A percentile compares a stretch with the other conserved stretches of the same genome.
Evolutionary conservation across 2,888 invertebrate species (phyloP).

Genomic region (Eurytoma adleriae): DNA sequence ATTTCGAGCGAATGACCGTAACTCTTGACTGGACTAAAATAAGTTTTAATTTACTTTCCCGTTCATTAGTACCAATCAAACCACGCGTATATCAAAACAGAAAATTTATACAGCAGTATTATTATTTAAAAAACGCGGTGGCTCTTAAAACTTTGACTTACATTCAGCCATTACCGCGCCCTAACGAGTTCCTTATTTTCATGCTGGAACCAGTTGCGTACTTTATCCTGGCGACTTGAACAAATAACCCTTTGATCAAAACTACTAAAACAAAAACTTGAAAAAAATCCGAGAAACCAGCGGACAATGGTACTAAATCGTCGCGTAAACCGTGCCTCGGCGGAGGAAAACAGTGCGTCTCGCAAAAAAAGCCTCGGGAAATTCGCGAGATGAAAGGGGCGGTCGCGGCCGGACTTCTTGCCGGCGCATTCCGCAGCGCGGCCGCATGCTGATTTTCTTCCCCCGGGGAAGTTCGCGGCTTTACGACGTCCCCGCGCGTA

Average conservation of each 20-base stretch:
- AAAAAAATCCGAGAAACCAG: background rate
- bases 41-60: background rate
- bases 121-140: background rate
- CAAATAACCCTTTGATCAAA: constrained; percentile 11
- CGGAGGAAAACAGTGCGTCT: background rate
- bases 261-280: background rate
- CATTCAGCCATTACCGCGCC: background rate
- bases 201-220: constrained; percentile 7
- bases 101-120: background rate
- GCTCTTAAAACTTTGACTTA: constrained; percentile 9
- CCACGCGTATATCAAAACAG: background rate
- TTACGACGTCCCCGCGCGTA: background rate
- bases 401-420: background rate
- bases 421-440: background rate
- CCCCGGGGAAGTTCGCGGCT: background rate
- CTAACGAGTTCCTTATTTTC: background rate
- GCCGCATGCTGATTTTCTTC: constrained; percentile 30
- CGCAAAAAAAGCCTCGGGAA: background rate
- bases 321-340: background rate
- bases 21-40: no score
- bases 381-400: background rate
- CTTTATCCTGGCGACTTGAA: background rate
- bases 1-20: no score
- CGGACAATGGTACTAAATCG: background rate
- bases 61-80: background rate